These are phyloP conservation scores for Platycheirus rosarum DNA, from an alignment of 2,888 invertebrate genomes.

Conservation along the genomic window DNA sequence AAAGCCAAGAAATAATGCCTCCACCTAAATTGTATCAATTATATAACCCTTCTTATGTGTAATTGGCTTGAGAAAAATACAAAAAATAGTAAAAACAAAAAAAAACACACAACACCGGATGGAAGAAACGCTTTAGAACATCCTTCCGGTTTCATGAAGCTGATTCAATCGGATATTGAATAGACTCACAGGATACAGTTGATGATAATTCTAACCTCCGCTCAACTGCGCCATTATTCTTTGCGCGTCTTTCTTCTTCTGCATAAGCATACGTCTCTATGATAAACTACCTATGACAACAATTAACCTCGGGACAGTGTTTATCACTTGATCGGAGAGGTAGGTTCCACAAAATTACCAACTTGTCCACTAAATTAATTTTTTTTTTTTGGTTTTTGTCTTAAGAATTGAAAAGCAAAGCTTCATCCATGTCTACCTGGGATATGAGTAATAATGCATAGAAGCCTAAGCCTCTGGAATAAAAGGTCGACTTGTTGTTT, in stretches of 20 bases:
- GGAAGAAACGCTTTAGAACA: conserved; percentile 47
- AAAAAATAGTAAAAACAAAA: conserved; percentile 20
- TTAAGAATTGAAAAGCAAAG: conserved; percentile 28
- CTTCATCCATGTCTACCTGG: conserved; percentile 29
- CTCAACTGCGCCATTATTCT: conserved; percentile 32
- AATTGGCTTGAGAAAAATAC: conserved; percentile 63
- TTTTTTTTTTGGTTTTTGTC: conserved; percentile 18
- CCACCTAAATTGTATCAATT: conserved; percentile 53
- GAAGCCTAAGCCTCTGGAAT: not conserved
- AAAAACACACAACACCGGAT: conserved; percentile 45
- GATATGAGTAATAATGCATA: conserved; percentile 4
- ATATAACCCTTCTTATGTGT: conserved; percentile 39
- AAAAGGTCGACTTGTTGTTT: conserved; percentile 53
- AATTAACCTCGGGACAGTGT: conserved; percentile 50
- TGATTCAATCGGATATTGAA: conserved; percentile 64
- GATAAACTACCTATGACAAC: conserved; percentile 41
- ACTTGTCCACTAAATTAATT: conserved; percentile 46
- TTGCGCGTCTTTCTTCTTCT: not conserved
- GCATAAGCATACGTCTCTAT: not conserved
- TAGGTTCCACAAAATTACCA: conserved; percentile 58
- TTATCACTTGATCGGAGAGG: conserved; percentile 56
- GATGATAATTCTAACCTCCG: conserved; percentile 48
- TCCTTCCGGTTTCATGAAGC: conserved; percentile 62
- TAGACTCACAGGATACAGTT: conserved; percentile 63
- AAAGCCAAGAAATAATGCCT: conserved; percentile 3